Evolutionary conservation across 2,888 invertebrate species (phyloP).

Genomic region (Apamea epomidion): DNA sequence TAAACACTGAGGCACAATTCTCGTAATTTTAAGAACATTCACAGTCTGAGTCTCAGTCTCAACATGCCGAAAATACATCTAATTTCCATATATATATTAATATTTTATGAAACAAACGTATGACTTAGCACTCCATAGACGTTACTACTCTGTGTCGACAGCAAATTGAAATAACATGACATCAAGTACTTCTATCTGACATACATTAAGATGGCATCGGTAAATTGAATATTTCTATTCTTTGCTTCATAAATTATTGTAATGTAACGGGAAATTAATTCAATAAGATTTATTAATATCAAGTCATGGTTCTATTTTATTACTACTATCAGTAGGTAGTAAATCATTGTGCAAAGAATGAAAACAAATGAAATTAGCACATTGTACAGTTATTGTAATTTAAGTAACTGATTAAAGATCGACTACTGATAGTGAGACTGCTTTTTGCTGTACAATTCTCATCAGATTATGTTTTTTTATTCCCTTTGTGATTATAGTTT

Average conservation of each 20-base stretch:
- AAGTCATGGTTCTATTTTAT: constrained; percentile 25
- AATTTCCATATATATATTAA: too few relatives aligned
- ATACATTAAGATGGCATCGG: constrained; percentile 52
- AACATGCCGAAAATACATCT: too few relatives aligned
- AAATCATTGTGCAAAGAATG: constrained; percentile 26
- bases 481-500: background rate
- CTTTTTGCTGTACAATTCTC: background rate
- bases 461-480: background rate
- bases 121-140: constrained; percentile 12
- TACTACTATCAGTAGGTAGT: constrained; percentile 30
- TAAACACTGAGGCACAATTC: background rate
- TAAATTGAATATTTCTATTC: constrained; percentile 53
- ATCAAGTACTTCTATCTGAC: constrained; percentile 70
- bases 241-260: constrained; percentile 60
- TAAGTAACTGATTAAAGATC: background rate
- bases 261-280: constrained; percentile 60
- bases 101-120: too few relatives aligned
- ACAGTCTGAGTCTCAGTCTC: too few relatives aligned
- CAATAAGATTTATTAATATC: constrained; percentile 52
- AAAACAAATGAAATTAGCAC: constrained; percentile 20
- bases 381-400: constrained; percentile 21
- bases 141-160: constrained; percentile 27
- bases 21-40: too few relatives aligned
- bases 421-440: background rate
- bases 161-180: constrained; percentile 55